These are phyloP conservation scores for Malurus melanocephalus DNA, from an alignment of 2,113 vertebrate species.

Conservation along the genomic window DNA sequence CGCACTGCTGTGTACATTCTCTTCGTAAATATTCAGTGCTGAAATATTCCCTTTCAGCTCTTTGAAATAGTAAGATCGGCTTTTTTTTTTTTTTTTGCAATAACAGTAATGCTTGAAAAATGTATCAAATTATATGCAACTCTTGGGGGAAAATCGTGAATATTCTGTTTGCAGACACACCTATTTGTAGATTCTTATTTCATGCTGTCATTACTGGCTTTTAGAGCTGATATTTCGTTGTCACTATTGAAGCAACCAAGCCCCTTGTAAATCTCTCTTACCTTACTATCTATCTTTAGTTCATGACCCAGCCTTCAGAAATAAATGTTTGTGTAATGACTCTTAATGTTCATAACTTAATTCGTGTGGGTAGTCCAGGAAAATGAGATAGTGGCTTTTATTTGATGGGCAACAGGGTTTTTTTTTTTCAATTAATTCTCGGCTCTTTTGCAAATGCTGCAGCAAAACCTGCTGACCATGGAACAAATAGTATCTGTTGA, in stretches of 20 bases:
- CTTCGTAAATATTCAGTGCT: neutral
- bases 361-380: neutral
- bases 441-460: slow-evolving; percentile 20
- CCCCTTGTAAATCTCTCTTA: neutral
- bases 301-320: neutral
- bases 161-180: slow-evolving; percentile 37
- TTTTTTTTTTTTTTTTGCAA: neutral
- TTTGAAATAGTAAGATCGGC: neutral
- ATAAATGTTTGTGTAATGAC: neutral
- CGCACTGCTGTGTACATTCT: neutral
- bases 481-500: slow-evolving; percentile 94
- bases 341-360: neutral
- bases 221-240: neutral
- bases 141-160: neutral
- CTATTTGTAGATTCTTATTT: slow-evolving; percentile 29
- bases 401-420: neutral
- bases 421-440: neutral
- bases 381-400: neutral
- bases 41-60: neutral
- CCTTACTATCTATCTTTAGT: slow-evolving; percentile 21
- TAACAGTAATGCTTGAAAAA: neutral
- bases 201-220: slow-evolving; percentile 28
- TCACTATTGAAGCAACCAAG: neutral
- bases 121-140: neutral
- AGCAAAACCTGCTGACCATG: slow-evolving; percentile 99